These are phyloP conservation scores for Tetropium fuscum DNA, from an alignment of 2,888 invertebrate genomes.

Conservation along the genomic window DNA sequence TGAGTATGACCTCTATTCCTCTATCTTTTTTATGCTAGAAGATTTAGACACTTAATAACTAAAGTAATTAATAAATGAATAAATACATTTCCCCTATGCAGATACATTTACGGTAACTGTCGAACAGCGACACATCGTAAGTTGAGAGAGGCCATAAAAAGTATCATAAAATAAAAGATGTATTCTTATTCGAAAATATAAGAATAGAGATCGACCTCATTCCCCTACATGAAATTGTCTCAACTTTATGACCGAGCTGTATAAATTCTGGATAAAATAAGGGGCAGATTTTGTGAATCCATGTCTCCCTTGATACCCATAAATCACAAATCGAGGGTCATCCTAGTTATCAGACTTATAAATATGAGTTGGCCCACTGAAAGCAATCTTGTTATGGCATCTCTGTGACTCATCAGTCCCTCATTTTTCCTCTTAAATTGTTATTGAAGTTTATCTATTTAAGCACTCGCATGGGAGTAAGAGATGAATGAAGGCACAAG, in stretches of 20 bases:
- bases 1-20: no score
- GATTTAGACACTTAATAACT: no score
- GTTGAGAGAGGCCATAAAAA: no score
- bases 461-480: conserved; percentile 32
- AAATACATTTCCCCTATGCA: no score
- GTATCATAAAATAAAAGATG: no score
- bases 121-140: no score
- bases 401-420: conserved; percentile 51
- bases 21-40: no score
- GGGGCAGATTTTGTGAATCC: conserved; percentile 53
- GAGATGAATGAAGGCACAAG: neutral
- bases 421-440: conserved; percentile 43
- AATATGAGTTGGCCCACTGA: conserved; percentile 53
- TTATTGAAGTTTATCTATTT: conserved; percentile 50
- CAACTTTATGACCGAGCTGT: conserved; percentile 43
- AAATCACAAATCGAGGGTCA: conserved; percentile 61
- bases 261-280: conserved; percentile 55
- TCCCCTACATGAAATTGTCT: conserved; percentile 41
- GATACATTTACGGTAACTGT: no score
- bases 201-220: conserved; percentile 26
- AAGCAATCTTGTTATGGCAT: conserved; percentile 48
- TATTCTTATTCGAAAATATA: no score
- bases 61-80: no score
- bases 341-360: conserved; percentile 60
- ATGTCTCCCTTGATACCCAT: conserved; percentile 56